Percentiles rank a stretch among this genome's conserved stretches.
Evolutionary conservation across 2,888 invertebrate genomes (phyloP).

Genomic region (Pollenia angustigena): DNA sequence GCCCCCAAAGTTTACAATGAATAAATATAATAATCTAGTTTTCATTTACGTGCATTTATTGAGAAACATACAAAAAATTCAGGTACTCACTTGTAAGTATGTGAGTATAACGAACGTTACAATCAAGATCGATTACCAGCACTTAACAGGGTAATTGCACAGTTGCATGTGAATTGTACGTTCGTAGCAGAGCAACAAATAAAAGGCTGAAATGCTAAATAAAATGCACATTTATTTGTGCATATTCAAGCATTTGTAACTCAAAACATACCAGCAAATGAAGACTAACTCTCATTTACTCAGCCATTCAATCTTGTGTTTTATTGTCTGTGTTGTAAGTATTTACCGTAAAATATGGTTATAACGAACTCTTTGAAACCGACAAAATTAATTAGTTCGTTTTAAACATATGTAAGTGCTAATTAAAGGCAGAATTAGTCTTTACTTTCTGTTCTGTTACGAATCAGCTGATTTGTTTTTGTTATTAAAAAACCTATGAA

Average conservation of each 20-base stretch:
- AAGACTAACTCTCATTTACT: conserved; percentile 16
- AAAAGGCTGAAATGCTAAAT: background rate
- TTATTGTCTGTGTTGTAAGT: too few species aligned
- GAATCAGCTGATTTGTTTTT: too few species aligned
- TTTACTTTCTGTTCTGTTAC: too few species aligned
- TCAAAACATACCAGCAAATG: background rate
- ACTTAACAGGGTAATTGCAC: conserved; percentile 73
- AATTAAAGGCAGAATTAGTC: too few species aligned
- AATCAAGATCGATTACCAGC: conserved; percentile 73
- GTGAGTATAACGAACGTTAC: conserved; percentile 22
- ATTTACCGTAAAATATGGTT: too few species aligned
- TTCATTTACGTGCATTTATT: background rate
- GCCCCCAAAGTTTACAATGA: background rate
- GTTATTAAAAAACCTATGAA: too few species aligned
- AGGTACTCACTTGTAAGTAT: background rate
- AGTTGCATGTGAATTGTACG: conserved; percentile 62
- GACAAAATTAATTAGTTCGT: too few species aligned
- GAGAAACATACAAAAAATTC: background rate
- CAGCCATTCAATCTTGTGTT: conserved; percentile 17
- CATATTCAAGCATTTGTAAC: background rate
- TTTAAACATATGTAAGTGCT: too few species aligned
- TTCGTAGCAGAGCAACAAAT: background rate
- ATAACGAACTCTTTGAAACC: too few species aligned
- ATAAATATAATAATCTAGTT: conserved; percentile 7
- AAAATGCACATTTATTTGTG: background rate